phyloP scores from a whole-genome alignment of 2,113 vertebrate species.

The Erythrocebus patas region DNA sequence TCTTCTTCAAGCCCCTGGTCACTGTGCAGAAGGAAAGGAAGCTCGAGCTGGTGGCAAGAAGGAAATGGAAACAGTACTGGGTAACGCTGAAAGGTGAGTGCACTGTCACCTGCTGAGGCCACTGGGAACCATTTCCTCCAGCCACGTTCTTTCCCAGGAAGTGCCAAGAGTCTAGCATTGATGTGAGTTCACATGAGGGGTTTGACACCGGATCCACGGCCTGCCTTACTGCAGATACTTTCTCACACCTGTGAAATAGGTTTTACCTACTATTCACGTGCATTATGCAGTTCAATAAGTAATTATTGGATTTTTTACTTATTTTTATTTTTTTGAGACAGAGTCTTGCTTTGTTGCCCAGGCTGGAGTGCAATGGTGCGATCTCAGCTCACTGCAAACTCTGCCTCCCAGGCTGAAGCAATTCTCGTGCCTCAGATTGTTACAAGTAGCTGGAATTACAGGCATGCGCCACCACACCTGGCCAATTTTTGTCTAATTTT shows the following conservation, averaged over 20 bases:
- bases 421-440: too few species aligned
- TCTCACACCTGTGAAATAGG: neutral
- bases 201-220: neutral
- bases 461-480: too few species aligned
- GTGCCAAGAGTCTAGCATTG: accelerated
- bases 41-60: conserved; percentile 92
- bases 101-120: accelerated
- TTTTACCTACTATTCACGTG: neutral
- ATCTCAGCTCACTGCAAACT: too few species aligned
- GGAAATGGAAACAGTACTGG: conserved; percentile 98
- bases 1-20: conserved; percentile 95
- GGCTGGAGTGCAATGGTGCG: too few species aligned
- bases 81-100: conserved; percentile 94
- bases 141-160: neutral
- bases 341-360: too few species aligned
- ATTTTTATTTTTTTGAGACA: neutral
- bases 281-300: neutral
- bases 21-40: conserved; percentile 96
- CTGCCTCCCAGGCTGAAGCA: too few species aligned
- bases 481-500: too few species aligned
- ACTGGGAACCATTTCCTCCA: neutral
- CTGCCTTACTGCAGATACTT: neutral
- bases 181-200: neutral
- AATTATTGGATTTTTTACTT: too few species aligned
- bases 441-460: too few species aligned